Conservation (phyloP, 2,888 invertebrate genomes). For the Pheosia gnoma region DNA sequence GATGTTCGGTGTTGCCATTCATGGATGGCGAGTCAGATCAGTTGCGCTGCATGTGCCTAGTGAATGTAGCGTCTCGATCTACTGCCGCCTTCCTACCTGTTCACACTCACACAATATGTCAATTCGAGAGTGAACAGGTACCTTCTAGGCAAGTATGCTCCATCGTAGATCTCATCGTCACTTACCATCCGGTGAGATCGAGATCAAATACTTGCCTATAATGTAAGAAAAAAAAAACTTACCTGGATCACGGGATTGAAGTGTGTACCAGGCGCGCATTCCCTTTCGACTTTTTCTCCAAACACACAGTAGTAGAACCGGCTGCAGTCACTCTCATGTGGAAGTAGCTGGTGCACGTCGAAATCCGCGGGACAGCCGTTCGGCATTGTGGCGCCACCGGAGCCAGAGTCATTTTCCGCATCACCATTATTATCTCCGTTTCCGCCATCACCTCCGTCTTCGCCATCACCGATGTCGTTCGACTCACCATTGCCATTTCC, state of each 20-base stretch:
- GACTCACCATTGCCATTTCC: background rate
- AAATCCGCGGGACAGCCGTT: conserved; percentile 55
- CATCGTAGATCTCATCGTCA: too few species aligned
- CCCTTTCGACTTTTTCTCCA: conserved; percentile 43
- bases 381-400: conserved; percentile 18
- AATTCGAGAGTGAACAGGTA: too few species aligned
- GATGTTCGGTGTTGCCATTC: too few species aligned
- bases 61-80: too few species aligned
- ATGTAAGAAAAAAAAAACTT: conserved; percentile 10
- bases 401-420: background rate
- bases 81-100: too few species aligned
- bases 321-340: conserved; percentile 52
- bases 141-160: too few species aligned
- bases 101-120: too few species aligned
- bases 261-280: conserved; percentile 45
- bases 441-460: background rate
- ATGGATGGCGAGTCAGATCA: too few species aligned
- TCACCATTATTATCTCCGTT: conserved; percentile 5
- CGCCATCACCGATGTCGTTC: background rate
- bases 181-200: too few species aligned
- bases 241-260: conserved; percentile 60
- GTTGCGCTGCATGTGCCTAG: too few species aligned
- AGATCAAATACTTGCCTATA: too few species aligned
- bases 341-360: conserved; percentile 44
- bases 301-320: conserved; percentile 57